Conservation (phyloP, 2,797 vertebrate species). For the Hippoglossus hippoglossus region DNA sequence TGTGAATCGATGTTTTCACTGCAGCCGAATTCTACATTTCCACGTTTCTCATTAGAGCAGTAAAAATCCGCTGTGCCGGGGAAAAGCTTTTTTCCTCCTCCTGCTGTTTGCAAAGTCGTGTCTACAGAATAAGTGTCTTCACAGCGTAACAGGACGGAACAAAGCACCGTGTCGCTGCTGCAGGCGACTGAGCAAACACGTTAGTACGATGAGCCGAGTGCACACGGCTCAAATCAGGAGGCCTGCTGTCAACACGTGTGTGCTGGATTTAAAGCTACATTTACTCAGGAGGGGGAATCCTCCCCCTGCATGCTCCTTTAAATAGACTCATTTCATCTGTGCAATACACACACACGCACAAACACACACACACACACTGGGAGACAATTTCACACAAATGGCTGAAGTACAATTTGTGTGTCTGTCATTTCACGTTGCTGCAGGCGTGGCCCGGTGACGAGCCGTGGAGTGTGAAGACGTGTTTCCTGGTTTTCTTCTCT, state of each 20-base stretch:
- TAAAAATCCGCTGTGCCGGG: neutral
- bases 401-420: neutral
- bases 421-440: neutral
- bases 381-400: slow-evolving; percentile 18
- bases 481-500: neutral
- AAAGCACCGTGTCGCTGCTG: slow-evolving; percentile 18
- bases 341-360: too few species aligned
- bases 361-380: neutral
- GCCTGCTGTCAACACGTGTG: neutral
- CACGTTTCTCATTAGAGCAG: slow-evolving; percentile 4
- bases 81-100: slow-evolving; percentile 16
- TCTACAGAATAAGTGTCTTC: slow-evolving; percentile 12
- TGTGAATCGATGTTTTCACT: slow-evolving; percentile 8
- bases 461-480: neutral
- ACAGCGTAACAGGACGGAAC: slow-evolving; percentile 13
- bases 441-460: neutral
- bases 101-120: slow-evolving; percentile 17
- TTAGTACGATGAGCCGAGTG: neutral
- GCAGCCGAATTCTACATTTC: neutral
- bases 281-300: too few species aligned
- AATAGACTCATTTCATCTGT: neutral
- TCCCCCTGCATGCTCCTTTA: too few species aligned
- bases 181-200: slow-evolving; percentile 34
- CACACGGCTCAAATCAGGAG: neutral
- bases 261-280: too few species aligned